A percentile compares a stretch with the other conserved stretches of the same genome.
These are phyloP conservation scores for Scopus umbretta DNA, from an alignment of 2,113 vertebrate genomes.

Conservation along the genomic window DNA sequence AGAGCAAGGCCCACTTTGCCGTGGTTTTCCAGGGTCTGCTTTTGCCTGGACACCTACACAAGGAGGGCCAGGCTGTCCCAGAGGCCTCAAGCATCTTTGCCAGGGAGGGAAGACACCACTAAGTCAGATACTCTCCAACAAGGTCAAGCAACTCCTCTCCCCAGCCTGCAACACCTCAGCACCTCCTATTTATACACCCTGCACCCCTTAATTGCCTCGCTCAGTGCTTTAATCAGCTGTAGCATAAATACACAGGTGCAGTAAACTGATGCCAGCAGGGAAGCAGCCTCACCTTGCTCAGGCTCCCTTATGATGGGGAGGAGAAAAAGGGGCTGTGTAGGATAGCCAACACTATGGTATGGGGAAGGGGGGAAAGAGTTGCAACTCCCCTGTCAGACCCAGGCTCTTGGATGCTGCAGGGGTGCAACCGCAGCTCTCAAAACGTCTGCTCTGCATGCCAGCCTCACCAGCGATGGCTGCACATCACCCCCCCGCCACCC, in stretches of 20 bases:
- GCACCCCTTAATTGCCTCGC: neutral
- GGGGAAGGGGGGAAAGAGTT: neutral
- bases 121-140: neutral
- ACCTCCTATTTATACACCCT: neutral
- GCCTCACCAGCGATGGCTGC: rapidly evolving
- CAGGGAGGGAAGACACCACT: neutral
- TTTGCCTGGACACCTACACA: neutral
- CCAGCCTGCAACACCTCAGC: neutral
- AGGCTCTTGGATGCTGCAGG: neutral
- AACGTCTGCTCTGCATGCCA: neutral
- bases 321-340: neutral
- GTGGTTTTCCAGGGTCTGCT: neutral
- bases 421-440: rapidly evolving
- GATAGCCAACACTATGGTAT: neutral
- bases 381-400: neutral
- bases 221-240: neutral
- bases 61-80: neutral
- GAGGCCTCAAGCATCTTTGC: neutral
- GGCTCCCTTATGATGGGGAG: neutral
- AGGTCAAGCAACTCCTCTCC: neutral
- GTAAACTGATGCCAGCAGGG: neutral
- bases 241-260: rapidly evolving
- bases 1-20: neutral
- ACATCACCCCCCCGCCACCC: neutral
- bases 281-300: neutral